Conservation (phyloP, 1,140 invertebrate species). For the Frieseomelitta varia region DNA sequence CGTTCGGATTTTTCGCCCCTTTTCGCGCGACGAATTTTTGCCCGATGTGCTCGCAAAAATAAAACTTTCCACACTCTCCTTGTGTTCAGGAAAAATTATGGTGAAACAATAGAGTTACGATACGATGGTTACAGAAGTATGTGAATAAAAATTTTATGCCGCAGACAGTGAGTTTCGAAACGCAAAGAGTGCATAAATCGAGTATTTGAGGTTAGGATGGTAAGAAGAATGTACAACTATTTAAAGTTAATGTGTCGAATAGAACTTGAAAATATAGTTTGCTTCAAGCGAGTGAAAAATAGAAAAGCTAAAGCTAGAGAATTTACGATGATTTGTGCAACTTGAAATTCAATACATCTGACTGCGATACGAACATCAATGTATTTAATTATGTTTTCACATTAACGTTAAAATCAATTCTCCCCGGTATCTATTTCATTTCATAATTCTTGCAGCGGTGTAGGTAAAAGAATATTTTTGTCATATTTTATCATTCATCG, state of each 20-base stretch:
- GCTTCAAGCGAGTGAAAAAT: background rate
- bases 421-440: background rate
- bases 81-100: too few species aligned
- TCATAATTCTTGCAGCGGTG: background rate
- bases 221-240: background rate
- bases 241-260: too few species aligned
- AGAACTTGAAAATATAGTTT: too few species aligned
- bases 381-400: background rate
- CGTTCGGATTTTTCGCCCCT: conserved; percentile 12
- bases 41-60: background rate
- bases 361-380: background rate
- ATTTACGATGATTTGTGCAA: background rate
- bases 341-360: background rate
- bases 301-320: background rate
- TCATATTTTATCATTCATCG: background rate
- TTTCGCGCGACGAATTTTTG: background rate
- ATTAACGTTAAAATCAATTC: background rate
- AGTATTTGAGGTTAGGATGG: background rate
- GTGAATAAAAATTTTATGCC: too few species aligned
- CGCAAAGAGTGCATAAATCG: background rate
- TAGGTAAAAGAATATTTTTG: background rate
- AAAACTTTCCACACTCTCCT: background rate
- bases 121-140: too few species aligned
- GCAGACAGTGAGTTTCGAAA: too few species aligned
- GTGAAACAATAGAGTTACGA: background rate